These are phyloP conservation scores for Delichon dasypus DNA, from an alignment of 2,797 vertebrate species.

Conservation along the genomic window DNA sequence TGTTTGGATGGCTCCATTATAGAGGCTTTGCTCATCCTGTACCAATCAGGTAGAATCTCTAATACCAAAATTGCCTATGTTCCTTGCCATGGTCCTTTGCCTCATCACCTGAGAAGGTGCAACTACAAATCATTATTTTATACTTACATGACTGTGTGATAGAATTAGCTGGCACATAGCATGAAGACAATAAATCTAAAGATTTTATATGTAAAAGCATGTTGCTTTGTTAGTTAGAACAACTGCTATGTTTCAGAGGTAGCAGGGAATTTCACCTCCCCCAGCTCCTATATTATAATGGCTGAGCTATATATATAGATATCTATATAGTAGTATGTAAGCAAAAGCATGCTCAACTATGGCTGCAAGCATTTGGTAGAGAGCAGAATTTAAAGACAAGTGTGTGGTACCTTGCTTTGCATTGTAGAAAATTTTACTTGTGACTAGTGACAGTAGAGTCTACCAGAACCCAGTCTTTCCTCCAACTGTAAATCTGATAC, in stretches of 20 bases:
- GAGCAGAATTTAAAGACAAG: neutral
- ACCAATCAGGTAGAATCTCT: neutral
- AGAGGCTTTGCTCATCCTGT: constrained; percentile 19
- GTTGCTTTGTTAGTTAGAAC: neutral
- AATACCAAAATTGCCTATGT: neutral
- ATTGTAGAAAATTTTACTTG: neutral
- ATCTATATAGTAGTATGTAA: neutral
- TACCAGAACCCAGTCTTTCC: neutral
- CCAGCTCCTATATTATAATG: neutral
- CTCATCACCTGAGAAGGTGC: constrained; percentile 31
- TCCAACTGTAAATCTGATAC: neutral
- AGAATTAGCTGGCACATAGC: constrained; percentile 13
- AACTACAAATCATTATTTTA: constrained; percentile 26
- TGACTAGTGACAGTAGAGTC: neutral
- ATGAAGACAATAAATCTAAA: constrained; percentile 26
- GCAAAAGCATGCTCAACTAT: neutral
- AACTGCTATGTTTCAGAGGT: neutral
- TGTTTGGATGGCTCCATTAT: neutral
- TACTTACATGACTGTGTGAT: neutral
- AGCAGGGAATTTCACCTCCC: constrained; percentile 16
- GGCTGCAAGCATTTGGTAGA: neutral
- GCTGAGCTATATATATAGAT: neutral
- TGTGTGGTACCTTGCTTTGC: neutral
- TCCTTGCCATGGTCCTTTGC: constrained; percentile 5
- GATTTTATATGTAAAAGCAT: constrained; percentile 8